Conservation (phyloP, 1,140 invertebrate genomes). For the Brachionus calyciflorus region DNA sequence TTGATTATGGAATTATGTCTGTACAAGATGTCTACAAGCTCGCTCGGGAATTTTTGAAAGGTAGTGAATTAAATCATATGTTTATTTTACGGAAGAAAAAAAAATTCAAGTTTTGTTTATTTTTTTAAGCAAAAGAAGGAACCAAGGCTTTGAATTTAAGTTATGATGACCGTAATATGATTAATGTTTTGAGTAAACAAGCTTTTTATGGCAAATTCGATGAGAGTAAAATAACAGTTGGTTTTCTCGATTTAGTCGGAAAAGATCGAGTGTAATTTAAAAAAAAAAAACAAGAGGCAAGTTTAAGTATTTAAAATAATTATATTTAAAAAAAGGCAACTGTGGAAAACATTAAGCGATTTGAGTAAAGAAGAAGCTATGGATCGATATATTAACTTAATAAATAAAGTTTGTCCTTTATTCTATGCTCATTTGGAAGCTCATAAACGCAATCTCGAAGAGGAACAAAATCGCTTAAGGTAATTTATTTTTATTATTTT, state of each 20-base stretch:
- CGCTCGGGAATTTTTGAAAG: conserved; percentile 29
- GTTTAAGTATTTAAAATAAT: conserved; percentile 47
- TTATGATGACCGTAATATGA: conserved; percentile 84
- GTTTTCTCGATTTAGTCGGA: conserved; percentile 90
- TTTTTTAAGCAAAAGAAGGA: conserved; percentile 84
- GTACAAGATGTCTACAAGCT: conserved; percentile 20
- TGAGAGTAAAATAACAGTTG: conserved; percentile 73
- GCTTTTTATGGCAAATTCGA: conserved; percentile 79
- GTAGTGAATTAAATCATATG: background rate
- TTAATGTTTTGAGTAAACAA: conserved; percentile 88
- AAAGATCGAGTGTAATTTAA: conserved; percentile 79
- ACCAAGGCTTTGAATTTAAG: conserved; percentile 83
- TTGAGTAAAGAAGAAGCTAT: conserved; percentile 81
- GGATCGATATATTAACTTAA: conserved; percentile 80
- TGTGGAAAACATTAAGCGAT: conserved; percentile 85
- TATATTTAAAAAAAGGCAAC: conserved; percentile 69
- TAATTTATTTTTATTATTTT: background rate
- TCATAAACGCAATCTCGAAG: conserved; percentile 77
- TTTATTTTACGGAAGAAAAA: no score
- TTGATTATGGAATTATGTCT: conserved; percentile 27
- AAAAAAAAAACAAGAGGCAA: no score
- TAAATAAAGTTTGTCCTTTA: conserved; percentile 80
- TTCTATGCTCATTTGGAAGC: conserved; percentile 89
- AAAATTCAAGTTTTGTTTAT: conserved; percentile 31
- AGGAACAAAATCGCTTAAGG: conserved; percentile 62